phyloP scores from a whole-genome alignment of 2,113 vertebrate genomes.

The Pterocles burchelli region DNA sequence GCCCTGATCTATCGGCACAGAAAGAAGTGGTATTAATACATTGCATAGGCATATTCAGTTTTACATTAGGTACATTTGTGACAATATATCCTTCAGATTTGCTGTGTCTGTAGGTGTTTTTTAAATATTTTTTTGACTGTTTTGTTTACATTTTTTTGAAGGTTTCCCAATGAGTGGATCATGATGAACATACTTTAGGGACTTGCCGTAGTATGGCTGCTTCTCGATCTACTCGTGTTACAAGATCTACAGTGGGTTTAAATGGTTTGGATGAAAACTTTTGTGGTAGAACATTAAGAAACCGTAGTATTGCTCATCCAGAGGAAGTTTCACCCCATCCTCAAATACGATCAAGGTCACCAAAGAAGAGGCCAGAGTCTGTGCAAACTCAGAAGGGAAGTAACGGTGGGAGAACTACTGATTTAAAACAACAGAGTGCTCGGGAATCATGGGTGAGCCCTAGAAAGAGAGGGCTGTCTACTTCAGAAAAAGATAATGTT shows the following conservation, averaged over 20 bases:
- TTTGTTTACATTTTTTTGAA: conserved; percentile 74
- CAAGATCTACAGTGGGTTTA: conserved; percentile 99
- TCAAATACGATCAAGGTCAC: conserved; percentile 90
- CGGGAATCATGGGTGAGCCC: conserved; percentile 85
- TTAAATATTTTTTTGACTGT: conserved; percentile 69
- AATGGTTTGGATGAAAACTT: conserved; percentile 99
- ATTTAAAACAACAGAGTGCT: conserved; percentile 78
- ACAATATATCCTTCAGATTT: neutral
- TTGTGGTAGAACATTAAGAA: conserved; percentile 98
- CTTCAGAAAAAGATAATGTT: conserved; percentile 87
- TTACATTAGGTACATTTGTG: neutral
- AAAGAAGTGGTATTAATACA: neutral
- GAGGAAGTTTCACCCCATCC: conserved; percentile 90
- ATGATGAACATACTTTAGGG: conserved; percentile 94
- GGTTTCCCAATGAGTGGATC: conserved; percentile 94
- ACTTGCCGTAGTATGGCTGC: conserved; percentile 98
- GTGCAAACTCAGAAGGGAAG: conserved; percentile 79
- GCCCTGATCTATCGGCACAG: neutral
- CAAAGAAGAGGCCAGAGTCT: conserved; percentile 92
- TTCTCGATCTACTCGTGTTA: conserved; percentile 98
- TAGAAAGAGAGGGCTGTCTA: conserved; percentile 88
- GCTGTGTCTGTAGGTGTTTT: conserved; percentile 11
- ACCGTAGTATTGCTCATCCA: conserved; percentile 97
- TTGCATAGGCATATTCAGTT: neutral
- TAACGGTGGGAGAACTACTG: conserved; percentile 79